phyloP scores from a whole-genome alignment of 2,113 vertebrate genomes.

The Elanus axillaris region DNA sequence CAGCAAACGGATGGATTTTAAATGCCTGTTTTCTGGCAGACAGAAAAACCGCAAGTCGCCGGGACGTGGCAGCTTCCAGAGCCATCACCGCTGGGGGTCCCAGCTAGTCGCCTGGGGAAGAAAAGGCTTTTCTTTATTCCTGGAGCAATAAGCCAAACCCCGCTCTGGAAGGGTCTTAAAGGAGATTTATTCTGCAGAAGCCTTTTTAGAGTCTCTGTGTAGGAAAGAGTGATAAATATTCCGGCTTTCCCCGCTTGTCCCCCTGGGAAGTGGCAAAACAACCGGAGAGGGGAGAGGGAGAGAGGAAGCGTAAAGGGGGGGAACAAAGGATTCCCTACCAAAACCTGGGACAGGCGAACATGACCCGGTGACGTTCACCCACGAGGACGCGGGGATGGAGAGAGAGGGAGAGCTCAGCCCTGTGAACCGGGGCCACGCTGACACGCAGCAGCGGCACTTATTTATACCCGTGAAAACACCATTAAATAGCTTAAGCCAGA shows the following conservation, averaged over 20 bases:
- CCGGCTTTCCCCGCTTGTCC: neutral
- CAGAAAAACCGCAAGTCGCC: neutral
- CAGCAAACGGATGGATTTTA: neutral
- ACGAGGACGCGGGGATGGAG: accelerated
- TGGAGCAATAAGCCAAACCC: neutral
- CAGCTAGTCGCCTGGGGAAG: neutral
- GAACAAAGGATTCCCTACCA: neutral
- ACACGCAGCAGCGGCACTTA: neutral
- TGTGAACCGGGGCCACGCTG: accelerated
- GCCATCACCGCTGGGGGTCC: neutral
- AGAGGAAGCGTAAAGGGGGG: neutral
- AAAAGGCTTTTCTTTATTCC: neutral
- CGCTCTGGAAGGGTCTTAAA: neutral
- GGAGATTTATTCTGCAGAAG: neutral
- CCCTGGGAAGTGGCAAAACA: neutral
- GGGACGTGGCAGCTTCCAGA: accelerated
- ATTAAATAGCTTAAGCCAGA: accelerated
- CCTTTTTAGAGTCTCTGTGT: neutral
- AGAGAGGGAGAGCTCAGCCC: neutral
- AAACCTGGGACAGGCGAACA: neutral
- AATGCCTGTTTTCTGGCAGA: neutral
- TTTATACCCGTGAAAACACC: neutral
- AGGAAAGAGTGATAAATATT: neutral
- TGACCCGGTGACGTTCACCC: accelerated
- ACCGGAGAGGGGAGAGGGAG: neutral